Percentiles rank a stretch among this genome's conserved stretches.
phyloP scores from a whole-genome alignment of 2,888 invertebrate genomes.

The Hirtodrosophila histrioides region DNA sequence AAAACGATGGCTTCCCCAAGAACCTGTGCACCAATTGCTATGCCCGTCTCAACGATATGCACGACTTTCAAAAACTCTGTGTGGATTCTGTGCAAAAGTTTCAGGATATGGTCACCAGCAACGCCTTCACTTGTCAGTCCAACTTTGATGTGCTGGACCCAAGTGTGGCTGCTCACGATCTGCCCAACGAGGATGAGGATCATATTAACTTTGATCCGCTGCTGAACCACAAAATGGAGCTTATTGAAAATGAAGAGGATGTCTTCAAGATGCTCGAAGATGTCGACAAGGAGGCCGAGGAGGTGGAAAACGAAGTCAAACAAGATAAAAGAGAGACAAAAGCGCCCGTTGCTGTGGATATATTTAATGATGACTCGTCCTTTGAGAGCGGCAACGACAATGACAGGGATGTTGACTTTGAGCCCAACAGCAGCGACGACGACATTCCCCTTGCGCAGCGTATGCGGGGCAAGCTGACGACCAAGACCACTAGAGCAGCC shows the following conservation, averaged over 20 bases:
- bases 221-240: slow-evolving; percentile 78
- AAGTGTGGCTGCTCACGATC: slow-evolving; percentile 36
- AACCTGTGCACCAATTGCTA: slow-evolving; percentile 80
- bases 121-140: slow-evolving; percentile 58
- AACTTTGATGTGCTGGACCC: slow-evolving; percentile 78
- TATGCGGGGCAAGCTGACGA: slow-evolving; percentile 41
- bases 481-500: slow-evolving; percentile 24
- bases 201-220: slow-evolving; percentile 77
- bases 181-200: slow-evolving; percentile 75
- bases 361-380: slow-evolving; percentile 62
- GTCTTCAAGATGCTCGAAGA: slow-evolving; percentile 81
- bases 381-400: slow-evolving; percentile 75
- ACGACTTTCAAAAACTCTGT: slow-evolving; percentile 81
- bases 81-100: slow-evolving; percentile 80
- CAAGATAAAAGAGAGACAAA: slow-evolving; percentile 24
- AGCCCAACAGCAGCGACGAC: slow-evolving; percentile 74
- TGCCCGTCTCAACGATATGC: slow-evolving; percentile 77
- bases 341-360: slow-evolving; percentile 28
- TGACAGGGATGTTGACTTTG: slow-evolving; percentile 73
- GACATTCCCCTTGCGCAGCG: slow-evolving; percentile 78
- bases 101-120: slow-evolving; percentile 73
- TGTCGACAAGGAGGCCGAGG: slow-evolving; percentile 78
- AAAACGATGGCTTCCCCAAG: slow-evolving; percentile 81
- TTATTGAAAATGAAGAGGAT: slow-evolving; percentile 81
- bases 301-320: slow-evolving; percentile 64